phyloP scores from a whole-genome alignment of 1,140 invertebrate genomes.

The Temnothorax curvispinosus region DNA sequence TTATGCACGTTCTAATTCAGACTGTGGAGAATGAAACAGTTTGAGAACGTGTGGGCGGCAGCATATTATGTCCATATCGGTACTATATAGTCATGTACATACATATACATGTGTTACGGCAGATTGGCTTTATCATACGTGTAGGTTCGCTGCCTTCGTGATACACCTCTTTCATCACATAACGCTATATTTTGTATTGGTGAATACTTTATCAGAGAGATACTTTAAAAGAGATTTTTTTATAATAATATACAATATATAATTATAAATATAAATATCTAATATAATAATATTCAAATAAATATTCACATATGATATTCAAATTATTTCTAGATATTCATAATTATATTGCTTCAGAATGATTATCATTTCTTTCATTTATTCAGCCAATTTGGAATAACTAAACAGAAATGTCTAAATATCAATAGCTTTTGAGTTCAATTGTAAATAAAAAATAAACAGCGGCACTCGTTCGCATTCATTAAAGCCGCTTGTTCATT shows the following conservation, averaged over 20 bases:
- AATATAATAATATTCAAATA: background rate
- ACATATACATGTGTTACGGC: background rate
- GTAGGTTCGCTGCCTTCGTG: slow-evolving; percentile 20
- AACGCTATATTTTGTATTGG: background rate
- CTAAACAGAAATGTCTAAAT: background rate
- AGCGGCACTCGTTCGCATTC: background rate
- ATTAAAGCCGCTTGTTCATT: background rate
- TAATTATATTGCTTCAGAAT: background rate
- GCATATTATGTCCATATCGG: slow-evolving; percentile 39
- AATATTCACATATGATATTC: background rate
- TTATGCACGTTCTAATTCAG: slow-evolving; percentile 16
- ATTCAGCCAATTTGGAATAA: background rate
- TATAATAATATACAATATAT: slow-evolving; percentile 8
- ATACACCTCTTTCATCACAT: background rate
- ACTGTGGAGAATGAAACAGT: slow-evolving; percentile 13
- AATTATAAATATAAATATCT: background rate
- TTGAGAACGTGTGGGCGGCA: background rate
- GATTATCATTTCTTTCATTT: background rate
- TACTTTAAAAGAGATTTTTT: background rate
- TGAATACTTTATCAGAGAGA: background rate
- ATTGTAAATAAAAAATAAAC: background rate
- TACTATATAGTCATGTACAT: background rate
- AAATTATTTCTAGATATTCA: background rate
- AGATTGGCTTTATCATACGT: slow-evolving; percentile 53
- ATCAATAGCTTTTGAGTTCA: background rate